Percentiles rank a stretch among this genome's conserved stretches.
Conservation (phyloP, 2,113 vertebrate species). For the Solenodon paradoxus region DNA sequence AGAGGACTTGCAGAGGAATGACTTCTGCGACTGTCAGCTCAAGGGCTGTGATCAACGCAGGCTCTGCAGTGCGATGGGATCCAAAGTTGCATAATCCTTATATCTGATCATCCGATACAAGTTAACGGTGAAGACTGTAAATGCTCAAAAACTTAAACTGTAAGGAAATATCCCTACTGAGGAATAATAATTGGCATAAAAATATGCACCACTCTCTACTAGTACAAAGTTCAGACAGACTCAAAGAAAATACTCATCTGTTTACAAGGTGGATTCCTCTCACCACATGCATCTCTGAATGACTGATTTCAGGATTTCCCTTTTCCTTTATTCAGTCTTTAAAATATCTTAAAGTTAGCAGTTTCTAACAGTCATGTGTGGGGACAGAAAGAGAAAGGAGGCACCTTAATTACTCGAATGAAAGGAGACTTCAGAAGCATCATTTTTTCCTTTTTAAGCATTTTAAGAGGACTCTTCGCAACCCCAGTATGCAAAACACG, state of each 20-base stretch:
- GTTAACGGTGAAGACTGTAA: neutral
- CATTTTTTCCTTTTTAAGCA: neutral
- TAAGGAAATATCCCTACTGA: neutral
- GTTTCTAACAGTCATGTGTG: neutral
- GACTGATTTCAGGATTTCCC: conserved; percentile 10
- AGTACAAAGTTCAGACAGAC: neutral
- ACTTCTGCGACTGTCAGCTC: neutral
- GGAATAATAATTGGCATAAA: neutral
- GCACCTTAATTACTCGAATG: neutral
- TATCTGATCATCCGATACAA: neutral
- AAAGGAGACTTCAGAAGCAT: neutral
- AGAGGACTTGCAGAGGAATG: neutral
- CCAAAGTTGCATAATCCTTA: neutral
- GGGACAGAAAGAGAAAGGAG: neutral
- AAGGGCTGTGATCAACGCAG: neutral
- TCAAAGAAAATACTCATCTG: neutral
- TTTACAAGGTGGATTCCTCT: neutral
- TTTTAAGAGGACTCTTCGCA: neutral
- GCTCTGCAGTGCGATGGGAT: neutral
- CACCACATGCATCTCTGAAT: neutral
- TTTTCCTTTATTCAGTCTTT: neutral
- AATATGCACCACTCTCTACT: neutral
- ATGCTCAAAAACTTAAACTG: neutral
- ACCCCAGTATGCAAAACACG: neutral
- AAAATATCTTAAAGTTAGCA: neutral